Base-by-base conservation (phyloP, 2,113 vertebrate genomes). In the Microtus richardsoni region DNA sequence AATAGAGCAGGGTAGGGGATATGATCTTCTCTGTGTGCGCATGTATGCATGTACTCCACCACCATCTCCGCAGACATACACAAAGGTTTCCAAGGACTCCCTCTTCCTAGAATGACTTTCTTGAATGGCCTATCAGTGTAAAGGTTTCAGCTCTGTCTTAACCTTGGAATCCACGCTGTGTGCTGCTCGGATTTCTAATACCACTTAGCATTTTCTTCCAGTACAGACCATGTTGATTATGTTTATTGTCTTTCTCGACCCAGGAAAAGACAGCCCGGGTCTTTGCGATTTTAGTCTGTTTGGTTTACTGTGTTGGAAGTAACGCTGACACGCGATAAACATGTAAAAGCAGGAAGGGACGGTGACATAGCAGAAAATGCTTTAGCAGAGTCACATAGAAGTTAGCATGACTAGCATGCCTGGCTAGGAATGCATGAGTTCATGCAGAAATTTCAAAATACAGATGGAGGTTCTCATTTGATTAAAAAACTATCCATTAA, bases 371-470 rank as follows among this genome's bases (percentile, higher is more conserved):
- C 44, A 95, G 58, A 88, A 91, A 86, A 84, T 44, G 52, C 54
- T 47, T 3, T 10, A 49, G n/a, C 5, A 14, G 33, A 79, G n/a
- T 49, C n/a, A 60, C 4, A 5, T 7, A 4, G 58, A 80, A n/a
- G 17, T 75, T 36, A 39, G 52, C 30, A 41, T 74, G 24, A 47
- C 52, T 8, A 88, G 75, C 19, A 52, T 26, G 30, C 22, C 49
- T 66, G 52, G 73, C 66, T 73, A 47, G 28, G 19, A 60, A 52
- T 8, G 13, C 30, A 54, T 3, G 3, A 75, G 49, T 68, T 91
- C 62, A 68, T 19, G 39, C 16, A 95, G 77, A 80, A 39, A 83
- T 89, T 83, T 47, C 83, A 87, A 93, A 68, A 70, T 12, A 86
- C 3, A 85, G 22, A 88, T 12, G 71, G 2, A 54, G 36, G 36